These are phyloP conservation scores for Chouioia cunea DNA, from an alignment of 2,888 invertebrate genomes.

Conservation along the genomic window DNA sequence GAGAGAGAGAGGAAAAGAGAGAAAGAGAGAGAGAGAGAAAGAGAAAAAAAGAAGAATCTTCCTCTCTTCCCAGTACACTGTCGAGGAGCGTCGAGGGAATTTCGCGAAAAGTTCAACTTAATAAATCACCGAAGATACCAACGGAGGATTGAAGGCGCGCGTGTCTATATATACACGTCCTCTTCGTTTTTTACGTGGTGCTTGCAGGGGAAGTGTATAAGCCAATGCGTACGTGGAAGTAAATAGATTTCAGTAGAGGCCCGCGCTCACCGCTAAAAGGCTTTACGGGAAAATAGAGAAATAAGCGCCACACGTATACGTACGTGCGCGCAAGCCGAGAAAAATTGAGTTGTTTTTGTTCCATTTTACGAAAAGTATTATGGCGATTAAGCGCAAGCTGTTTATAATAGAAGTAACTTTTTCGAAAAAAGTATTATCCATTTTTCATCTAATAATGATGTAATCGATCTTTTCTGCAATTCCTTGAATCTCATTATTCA, in stretches of 20 bases:
- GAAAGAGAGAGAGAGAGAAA: no score
- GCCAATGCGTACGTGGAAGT: conserved; percentile 1
- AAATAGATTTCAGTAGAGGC: conserved; percentile 24
- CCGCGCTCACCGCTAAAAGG: conserved; percentile 7
- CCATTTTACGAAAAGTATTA: no score
- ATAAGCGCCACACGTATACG: conserved; percentile 11
- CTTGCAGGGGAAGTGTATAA: neutral
- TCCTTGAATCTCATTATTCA: no score
- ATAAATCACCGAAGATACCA: conserved; percentile 52
- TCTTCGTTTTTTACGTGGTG: neutral
- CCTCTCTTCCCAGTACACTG: no score
- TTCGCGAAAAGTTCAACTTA: conserved; percentile 39
- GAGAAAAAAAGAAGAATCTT: neutral
- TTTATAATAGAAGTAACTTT: no score
- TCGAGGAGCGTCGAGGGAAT: conserved; percentile 1
- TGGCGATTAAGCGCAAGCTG: no score
- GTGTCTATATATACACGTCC: neutral
- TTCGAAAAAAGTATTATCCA: no score
- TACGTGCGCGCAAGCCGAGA: conserved; percentile 1
- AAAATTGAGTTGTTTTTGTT: neutral
- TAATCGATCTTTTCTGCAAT: no score
- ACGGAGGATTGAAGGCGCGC: conserved; percentile 14
- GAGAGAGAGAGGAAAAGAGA: neutral
- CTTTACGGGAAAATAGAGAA: neutral
- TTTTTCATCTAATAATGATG: no score